Evolutionary conservation across 1,140 invertebrate species (phyloP), one percentile per base, ranked within the genome.

Genomic region (Arctopsyche grandis): DNA sequence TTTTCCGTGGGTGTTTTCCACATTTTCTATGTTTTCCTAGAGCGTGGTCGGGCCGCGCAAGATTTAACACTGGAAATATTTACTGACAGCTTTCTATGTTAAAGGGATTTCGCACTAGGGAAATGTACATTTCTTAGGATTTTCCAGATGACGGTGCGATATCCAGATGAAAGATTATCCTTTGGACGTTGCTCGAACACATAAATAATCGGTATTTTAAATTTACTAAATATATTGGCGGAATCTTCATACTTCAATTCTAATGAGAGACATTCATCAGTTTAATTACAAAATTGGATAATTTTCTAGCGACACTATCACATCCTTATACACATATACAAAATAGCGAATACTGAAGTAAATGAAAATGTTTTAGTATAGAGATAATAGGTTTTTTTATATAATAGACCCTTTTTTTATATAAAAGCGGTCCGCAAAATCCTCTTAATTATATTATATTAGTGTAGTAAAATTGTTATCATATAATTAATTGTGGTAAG

Each of bases 71-170:
- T 43, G 12, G 10, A 63, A 69, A 79, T 79, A 44, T 82, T 82
- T 79, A 79, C 75, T 82, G 81, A 80, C 78, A 82, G 56, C 60
- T 78, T 29, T 79, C 80, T 56, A 79, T 79, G 73, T 82, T 82
- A 73, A 80, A 70, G 52, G 69, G 43, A 78, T 78, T 75, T 66
- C 69, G 73, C 46, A 79, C 43, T 16, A 21, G 26, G 22, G 63
- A 74, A 74, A 74, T 74, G 71, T 74, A 56, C 74, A 58, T 81
- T 79, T 77, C 69, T 60, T 77, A 48, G 69, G 19, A 79, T 78
- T 79, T 78, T 3, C 26, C n/a, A 81, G 78, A 81, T 71, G 22
- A 77, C 60, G 46, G 58, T 52, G 16, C 76, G 60, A 77, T 69
- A 77, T 77, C 63, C 29, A 77, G 58, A 69, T 77, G 52, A 46